Conservation (phyloP, 2,888 invertebrate genomes). For the Ditylenchus weischeri region DNA sequence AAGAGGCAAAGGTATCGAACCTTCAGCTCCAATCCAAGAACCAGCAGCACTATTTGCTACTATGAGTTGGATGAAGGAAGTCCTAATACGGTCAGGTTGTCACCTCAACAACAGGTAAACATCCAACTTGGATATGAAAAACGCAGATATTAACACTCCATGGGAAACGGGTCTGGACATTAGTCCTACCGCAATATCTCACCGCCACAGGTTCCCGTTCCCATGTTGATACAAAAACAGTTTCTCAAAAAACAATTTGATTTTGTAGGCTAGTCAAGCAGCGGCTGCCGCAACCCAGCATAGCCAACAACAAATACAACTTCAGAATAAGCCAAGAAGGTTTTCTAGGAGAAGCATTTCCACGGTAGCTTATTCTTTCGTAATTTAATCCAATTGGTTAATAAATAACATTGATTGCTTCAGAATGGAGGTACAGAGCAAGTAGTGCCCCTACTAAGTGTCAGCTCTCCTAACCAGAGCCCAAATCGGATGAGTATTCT, state of each 20-base stretch:
- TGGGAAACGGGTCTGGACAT: too few species aligned
- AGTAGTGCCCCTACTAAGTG: constrained; percentile 32
- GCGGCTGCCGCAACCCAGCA: constrained; percentile 17
- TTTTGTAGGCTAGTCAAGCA: constrained; percentile 4
- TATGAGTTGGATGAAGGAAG: constrained; percentile 34
- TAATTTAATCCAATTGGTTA: background rate
- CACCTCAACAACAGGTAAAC: background rate
- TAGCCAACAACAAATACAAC: background rate
- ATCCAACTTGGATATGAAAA: too few species aligned
- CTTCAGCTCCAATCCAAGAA: constrained; percentile 1
- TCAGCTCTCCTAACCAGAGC: constrained; percentile 31
- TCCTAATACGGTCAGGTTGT: background rate
- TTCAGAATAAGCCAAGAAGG: background rate
- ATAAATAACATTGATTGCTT: constrained; percentile 1
- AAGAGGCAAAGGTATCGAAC: constrained; percentile 37
- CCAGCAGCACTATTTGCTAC: constrained; percentile 31
- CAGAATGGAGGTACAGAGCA: constrained; percentile 34
- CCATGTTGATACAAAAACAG: too few species aligned
- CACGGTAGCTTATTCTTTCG: background rate
- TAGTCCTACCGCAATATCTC: too few species aligned
- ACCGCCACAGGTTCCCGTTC: too few species aligned
- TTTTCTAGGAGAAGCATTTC: constrained; percentile 6
- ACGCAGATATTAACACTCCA: too few species aligned
- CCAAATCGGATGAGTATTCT: constrained; percentile 9
- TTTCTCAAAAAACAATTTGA: too few species aligned